These are phyloP conservation scores for Meloidogyne hapla DNA, from an alignment of 1,140 invertebrate species.

Conservation along the genomic window DNA sequence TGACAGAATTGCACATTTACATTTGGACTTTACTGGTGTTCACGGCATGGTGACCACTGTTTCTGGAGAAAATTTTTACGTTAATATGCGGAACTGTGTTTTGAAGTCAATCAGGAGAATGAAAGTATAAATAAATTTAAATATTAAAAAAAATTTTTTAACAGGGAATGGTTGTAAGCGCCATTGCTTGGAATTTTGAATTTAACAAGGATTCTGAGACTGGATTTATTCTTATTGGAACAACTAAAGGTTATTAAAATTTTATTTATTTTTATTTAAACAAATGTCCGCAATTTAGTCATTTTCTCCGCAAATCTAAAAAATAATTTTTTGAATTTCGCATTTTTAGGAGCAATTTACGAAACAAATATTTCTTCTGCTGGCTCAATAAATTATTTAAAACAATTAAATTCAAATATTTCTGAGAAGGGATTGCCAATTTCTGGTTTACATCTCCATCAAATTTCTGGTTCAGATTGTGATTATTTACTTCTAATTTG, in stretches of 20 bases:
- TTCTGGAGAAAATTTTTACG: constrained; percentile 42
- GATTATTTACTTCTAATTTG: constrained; percentile 37
- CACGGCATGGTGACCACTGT: constrained; percentile 45
- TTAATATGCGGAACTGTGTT: constrained; percentile 31
- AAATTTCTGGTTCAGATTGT: constrained; percentile 33
- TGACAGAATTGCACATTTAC: constrained; percentile 37
- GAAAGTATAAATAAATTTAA: constrained; percentile 30
- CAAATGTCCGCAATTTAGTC: too few species aligned
- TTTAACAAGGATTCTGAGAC: constrained; percentile 30
- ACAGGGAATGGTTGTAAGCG: constrained; percentile 37
- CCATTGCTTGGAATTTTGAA: constrained; percentile 43
- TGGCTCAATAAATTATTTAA: constrained; percentile 33
- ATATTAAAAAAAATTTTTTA: constrained; percentile 11
- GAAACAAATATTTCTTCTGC: constrained; percentile 38
- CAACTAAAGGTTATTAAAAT: constrained; percentile 31
- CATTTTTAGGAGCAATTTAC: constrained; percentile 23
- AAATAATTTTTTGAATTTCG: constrained; percentile 11
- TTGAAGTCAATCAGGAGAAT: constrained; percentile 34
- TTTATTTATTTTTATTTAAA: too few species aligned
- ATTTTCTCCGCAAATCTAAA: neutral
- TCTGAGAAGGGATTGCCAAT: constrained; percentile 28
- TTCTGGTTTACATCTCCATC: constrained; percentile 29
- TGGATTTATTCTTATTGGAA: constrained; percentile 46
- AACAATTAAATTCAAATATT: constrained; percentile 24
- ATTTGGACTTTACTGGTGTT: constrained; percentile 35